A percentile compares a stretch with the other conserved stretches of the same genome.
Conservation (phyloP, 2,113 vertebrate species). For the Helogale parvula region DNA sequence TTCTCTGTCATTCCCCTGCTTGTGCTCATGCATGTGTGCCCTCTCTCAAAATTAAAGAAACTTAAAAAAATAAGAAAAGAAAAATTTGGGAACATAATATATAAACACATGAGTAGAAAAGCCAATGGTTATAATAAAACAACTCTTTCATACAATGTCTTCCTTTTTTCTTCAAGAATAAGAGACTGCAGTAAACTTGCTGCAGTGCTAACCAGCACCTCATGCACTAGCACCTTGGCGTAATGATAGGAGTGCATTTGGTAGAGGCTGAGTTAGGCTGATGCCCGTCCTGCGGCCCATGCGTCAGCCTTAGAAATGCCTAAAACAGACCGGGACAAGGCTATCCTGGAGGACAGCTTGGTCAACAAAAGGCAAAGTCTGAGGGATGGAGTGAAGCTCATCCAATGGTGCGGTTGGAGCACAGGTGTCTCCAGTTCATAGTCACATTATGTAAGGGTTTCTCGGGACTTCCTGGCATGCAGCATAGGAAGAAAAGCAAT, state of each 20-base stretch:
- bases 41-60: too few relatives aligned
- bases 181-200: not conserved
- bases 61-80: too few relatives aligned
- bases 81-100: not conserved
- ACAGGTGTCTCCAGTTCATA: not conserved
- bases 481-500: not conserved
- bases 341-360: not conserved
- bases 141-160: not conserved
- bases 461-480: not conserved
- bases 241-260: not conserved
- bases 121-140: not conserved
- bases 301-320: not conserved
- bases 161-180: not conserved
- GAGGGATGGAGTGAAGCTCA: not conserved
- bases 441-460: not conserved
- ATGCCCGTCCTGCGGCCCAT: rapidly evolving
- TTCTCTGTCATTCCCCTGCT: too few relatives aligned
- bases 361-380: not conserved
- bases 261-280: not conserved
- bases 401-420: too few relatives aligned
- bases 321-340: not conserved
- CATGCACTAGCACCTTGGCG: not conserved
- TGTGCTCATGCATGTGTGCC: rapidly evolving
- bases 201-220: not conserved
- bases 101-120: not conserved